Evolutionary conservation across 2,797 vertebrate genomes (phyloP), one percentile per base, ranked within the genome.

Genomic region (Halcyon badia): DNA sequence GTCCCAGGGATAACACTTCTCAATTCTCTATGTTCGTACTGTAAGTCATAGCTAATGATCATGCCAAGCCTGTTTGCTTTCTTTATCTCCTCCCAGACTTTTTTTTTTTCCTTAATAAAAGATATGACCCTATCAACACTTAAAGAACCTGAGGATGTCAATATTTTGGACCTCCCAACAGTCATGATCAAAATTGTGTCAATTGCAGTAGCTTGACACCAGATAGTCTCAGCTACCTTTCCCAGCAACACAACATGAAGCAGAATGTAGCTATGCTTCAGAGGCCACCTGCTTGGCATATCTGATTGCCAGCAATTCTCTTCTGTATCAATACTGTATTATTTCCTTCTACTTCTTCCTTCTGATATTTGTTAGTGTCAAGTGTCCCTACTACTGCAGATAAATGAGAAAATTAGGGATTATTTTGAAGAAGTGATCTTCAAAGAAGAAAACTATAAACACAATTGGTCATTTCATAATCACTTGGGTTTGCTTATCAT

Each of bases 351-450:
- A 5, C 24, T 92, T 62, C 37, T 90, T 84, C 42, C 61, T 94
- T 94, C 61, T 70, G 51, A 75, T 69, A 83, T 79, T 89, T 90
- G 18, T 75, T 35, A 79, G 30, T 76, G 41, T 72, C 7, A n/a
- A n/a, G 30, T 46, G 60, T 78, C 48, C 19, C 54, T 69, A 15
- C 56, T 91, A 49, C 52, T 94, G 60, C 35, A 96, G 33, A 94
- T 77, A 97, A 95, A 90, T 69, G 30, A 91, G 61, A 71, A 94
- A 97, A 97, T 92, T 46, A 25, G 13, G 81, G 46, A 89, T 90
- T 97, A 77, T 87, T 94, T 95, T 82, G 71, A 80, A 66, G 21
- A 87, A 14, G 4, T 44, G 30, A 25, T 31, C 21, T 25, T 10
- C 14, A 41, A 94, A 95, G 84, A 78, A 82, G 21, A 78, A 64